A percentile compares a stretch with the other conserved stretches of the same genome.
These are phyloP conservation scores for Agrotis exclamationis DNA, from an alignment of 2,888 invertebrate genomes.

Conservation along the genomic window DNA sequence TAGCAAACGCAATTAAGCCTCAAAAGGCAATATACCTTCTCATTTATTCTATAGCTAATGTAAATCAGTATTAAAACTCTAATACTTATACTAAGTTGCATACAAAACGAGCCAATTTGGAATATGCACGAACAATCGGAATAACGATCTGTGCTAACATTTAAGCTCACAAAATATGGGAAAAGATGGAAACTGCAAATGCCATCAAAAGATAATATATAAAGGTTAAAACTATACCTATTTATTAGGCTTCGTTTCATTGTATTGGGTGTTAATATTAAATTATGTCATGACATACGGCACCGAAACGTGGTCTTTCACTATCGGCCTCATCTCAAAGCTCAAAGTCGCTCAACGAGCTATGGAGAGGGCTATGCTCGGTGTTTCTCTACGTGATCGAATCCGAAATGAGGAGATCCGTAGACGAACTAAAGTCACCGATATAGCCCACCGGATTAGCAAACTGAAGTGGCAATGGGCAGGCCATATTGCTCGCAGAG, in stretches of 20 bases:
- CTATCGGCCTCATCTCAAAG: no score
- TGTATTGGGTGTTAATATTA: conserved; percentile 33
- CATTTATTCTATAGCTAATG: not conserved
- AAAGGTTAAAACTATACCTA: conserved; percentile 55
- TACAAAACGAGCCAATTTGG: conserved; percentile 49
- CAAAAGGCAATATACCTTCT: not conserved
- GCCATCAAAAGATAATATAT: conserved; percentile 62
- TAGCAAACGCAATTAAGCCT: not conserved
- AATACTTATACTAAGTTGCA: conserved; percentile 37
- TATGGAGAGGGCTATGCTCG: no score
- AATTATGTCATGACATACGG: no score
- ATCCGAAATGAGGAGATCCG: no score
- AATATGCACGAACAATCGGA: conserved; percentile 52
- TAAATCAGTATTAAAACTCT: conserved; percentile 48
- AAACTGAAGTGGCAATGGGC: no score
- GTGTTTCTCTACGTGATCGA: no score
- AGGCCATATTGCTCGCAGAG: no score
- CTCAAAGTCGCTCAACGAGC: no score
- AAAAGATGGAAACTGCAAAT: conserved; percentile 69
- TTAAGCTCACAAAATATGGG: conserved; percentile 70
- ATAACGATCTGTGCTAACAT: conserved; percentile 64
- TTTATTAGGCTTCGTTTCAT: conserved; percentile 32
- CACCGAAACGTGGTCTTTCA: no score
- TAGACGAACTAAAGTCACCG: no score
- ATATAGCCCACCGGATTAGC: no score